These are phyloP conservation scores for Polypedilum vanderplanki DNA, from an alignment of 1,140 invertebrate genomes.

Conservation along the genomic window DNA sequence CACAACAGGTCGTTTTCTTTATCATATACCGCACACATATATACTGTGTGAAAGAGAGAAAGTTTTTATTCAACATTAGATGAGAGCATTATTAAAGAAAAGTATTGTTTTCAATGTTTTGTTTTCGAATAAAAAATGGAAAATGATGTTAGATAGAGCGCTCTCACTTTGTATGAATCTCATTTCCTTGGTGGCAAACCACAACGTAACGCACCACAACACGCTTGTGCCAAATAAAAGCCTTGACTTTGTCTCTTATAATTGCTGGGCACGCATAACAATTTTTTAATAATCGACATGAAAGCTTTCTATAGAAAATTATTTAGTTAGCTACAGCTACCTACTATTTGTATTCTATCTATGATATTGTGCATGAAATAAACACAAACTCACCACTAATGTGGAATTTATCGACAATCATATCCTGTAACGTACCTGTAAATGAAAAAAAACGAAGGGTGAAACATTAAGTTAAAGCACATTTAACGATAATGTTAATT, in stretches of 20 bases:
- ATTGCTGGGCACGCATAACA: not conserved
- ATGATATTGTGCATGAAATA: no score
- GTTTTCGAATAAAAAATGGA: no score
- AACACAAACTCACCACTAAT: conserved; percentile 12
- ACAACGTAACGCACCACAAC: not conserved
- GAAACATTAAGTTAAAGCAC: not conserved
- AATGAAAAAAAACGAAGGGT: not conserved
- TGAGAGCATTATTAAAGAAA: no score
- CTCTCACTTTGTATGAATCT: not conserved
- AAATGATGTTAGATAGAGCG: no score
- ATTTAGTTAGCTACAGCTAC: no score
- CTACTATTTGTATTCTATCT: no score
- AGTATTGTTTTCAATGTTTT: no score
- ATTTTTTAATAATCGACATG: not conserved
- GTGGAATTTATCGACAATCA: conserved; percentile 20
- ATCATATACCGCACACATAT: no score
- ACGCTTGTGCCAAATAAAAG: not conserved
- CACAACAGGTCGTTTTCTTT: not conserved
- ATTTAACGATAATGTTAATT: not conserved
- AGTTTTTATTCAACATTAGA: not conserved
- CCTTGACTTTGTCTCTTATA: not conserved
- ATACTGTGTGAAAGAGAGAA: not conserved
- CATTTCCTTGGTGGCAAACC: not conserved
- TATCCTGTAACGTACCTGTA: conserved; percentile 24
- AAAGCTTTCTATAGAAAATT: not conserved